These are phyloP conservation scores for Agonopterix subpropinquella DNA, from an alignment of 2,888 invertebrate species.

Conservation along the genomic window DNA sequence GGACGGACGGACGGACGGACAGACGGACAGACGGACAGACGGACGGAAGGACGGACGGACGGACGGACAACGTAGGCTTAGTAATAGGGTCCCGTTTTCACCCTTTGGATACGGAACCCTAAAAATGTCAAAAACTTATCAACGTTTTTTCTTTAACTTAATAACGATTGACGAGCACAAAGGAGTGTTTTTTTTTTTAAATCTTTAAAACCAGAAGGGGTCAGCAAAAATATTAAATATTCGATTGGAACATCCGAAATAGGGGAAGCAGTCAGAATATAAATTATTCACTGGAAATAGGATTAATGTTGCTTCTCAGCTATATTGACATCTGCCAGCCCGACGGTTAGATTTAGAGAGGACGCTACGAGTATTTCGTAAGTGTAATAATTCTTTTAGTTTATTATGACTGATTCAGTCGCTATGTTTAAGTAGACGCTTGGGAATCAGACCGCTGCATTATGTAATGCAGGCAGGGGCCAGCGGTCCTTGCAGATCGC, in stretches of 20 bases:
- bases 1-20: no score
- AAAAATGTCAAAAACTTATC: no score
- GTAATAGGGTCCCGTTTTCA: no score
- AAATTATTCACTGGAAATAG: conserved; percentile 25
- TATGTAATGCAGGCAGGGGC: no score
- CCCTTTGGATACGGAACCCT: neutral
- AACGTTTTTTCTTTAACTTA: no score
- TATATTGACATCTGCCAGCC: conserved; percentile 28
- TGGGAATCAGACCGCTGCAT: no score
- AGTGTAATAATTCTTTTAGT: neutral
- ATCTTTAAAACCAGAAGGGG: neutral
- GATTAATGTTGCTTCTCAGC: conserved; percentile 30
- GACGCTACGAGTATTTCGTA: neutral
- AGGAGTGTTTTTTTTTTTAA: neutral
- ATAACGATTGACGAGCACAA: neutral
- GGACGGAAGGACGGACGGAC: neutral
- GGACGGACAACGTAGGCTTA: no score
- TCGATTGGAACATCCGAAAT: conserved; percentile 13
- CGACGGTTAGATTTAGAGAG: conserved; percentile 4
- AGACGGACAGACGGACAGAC: no score
- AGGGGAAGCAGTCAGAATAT: conserved; percentile 20
- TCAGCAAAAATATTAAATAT: conserved; percentile 4
- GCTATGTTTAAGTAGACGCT: no score
- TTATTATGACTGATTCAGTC: no score
- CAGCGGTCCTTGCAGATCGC: no score